These are phyloP conservation scores for Melopsittacus undulatus DNA, from an alignment of 2,797 vertebrate genomes.

Conservation along the genomic window DNA sequence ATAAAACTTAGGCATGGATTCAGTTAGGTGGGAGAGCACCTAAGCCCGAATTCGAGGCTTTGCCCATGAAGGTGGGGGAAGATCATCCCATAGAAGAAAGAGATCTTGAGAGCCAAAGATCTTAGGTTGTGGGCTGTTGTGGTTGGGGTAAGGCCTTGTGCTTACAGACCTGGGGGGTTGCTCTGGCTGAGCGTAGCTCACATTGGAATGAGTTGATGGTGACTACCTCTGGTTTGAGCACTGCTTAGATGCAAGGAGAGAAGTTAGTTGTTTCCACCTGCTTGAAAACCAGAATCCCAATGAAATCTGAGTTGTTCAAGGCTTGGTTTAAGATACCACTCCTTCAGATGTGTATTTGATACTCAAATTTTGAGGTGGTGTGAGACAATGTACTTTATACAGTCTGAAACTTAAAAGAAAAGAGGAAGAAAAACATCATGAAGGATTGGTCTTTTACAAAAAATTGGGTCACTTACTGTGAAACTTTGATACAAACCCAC, in stretches of 20 bases:
- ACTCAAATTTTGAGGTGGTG: slow-evolving; percentile 35
- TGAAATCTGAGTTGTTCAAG: slow-evolving; percentile 88
- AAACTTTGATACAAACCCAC: slow-evolving; percentile 84
- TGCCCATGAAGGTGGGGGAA: slow-evolving; percentile 51
- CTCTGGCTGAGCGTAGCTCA: background rate
- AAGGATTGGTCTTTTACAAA: slow-evolving; percentile 92
- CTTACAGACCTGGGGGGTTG: slow-evolving; percentile 39
- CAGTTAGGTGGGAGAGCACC: accelerated
- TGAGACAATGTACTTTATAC: background rate
- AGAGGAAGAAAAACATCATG: slow-evolving; percentile 79
- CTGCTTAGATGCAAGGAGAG: background rate
- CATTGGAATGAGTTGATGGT: background rate
- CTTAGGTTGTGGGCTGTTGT: background rate
- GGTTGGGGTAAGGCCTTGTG: slow-evolving; percentile 45
- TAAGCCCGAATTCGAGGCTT: slow-evolving; percentile 33
- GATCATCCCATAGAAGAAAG: background rate
- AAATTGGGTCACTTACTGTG: slow-evolving; percentile 97
- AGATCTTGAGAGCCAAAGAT: background rate
- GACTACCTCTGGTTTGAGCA: background rate
- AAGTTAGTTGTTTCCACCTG: background rate
- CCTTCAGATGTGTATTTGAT: slow-evolving; percentile 88
- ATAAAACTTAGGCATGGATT: background rate
- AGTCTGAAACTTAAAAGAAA: background rate
- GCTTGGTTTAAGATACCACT: slow-evolving; percentile 96
- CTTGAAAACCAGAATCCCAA: slow-evolving; percentile 49